A percentile compares a stretch with the other conserved stretches of the same genome.
Conservation (phyloP, 2,113 vertebrate species). For the Oostethus manadensis region DNA sequence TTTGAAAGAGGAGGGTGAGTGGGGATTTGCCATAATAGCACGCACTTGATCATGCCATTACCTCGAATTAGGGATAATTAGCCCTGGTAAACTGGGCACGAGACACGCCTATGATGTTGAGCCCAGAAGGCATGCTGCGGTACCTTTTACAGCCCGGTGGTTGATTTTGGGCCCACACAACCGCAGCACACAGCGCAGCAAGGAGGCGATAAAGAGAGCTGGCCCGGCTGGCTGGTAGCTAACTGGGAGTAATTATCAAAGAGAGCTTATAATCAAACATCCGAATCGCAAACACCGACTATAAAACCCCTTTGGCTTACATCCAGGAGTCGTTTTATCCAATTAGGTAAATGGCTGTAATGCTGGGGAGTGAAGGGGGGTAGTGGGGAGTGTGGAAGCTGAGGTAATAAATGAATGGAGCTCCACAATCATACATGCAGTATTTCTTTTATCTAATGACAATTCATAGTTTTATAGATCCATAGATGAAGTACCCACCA, state of each 20-base stretch:
- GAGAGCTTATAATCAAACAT: slow-evolving; percentile 75
- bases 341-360: slow-evolving; percentile 75
- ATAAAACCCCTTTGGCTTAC: slow-evolving; percentile 70
- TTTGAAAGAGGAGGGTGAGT: slow-evolving; percentile 56
- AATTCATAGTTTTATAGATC: slow-evolving; percentile 39
- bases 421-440: slow-evolving; percentile 51
- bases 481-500: slow-evolving; percentile 13
- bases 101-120: slow-evolving; percentile 70
- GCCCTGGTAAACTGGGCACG: slow-evolving; percentile 69
- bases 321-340: slow-evolving; percentile 76
- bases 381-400: slow-evolving; percentile 15
- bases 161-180: slow-evolving; percentile 67
- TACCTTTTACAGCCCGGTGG: slow-evolving; percentile 70
- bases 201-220: slow-evolving; percentile 66
- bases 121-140: slow-evolving; percentile 71
- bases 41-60: slow-evolving; percentile 72
- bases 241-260: slow-evolving; percentile 74
- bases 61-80: slow-evolving; percentile 75
- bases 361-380: slow-evolving; percentile 44
- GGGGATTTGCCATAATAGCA: slow-evolving; percentile 68
- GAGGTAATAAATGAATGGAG: slow-evolving; percentile 60
- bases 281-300: slow-evolving; percentile 70
- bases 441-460: slow-evolving; percentile 39
- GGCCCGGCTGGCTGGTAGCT: slow-evolving; percentile 60
- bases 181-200: slow-evolving; percentile 57